Percentiles rank a stretch among this genome's conserved stretches.
phyloP scores from a whole-genome alignment of 2,797 vertebrate species.

The Scleropages formosus region DNA sequence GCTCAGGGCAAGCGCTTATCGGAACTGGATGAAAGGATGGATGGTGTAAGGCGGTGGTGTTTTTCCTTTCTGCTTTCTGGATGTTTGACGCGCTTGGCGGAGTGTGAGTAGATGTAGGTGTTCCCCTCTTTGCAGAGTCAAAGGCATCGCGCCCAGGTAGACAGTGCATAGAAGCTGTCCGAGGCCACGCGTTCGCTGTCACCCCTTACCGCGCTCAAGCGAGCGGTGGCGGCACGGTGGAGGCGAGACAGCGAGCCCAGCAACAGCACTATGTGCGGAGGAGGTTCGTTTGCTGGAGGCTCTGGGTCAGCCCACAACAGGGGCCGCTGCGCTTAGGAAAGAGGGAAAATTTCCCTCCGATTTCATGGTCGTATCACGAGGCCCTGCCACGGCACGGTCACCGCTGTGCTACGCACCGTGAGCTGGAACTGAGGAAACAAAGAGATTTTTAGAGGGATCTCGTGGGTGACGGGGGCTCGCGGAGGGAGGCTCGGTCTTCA shows the following conservation, averaged over 20 bases:
- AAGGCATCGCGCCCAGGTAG: too few species aligned
- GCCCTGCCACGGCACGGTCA: not conserved
- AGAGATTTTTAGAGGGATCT: not conserved
- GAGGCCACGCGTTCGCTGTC: too few species aligned
- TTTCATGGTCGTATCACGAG: conserved; percentile 40
- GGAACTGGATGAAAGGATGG: too few species aligned
- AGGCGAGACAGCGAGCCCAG: conserved; percentile 35
- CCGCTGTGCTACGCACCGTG: not conserved
- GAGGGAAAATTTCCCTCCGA: conserved; percentile 54
- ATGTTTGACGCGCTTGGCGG: too few species aligned
- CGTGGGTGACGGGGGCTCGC: not conserved
- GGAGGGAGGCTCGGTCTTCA: too few species aligned
- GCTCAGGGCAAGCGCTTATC: too few species aligned
- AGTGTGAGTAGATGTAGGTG: too few species aligned
- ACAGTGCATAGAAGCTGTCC: too few species aligned
- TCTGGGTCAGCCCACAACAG: conserved; percentile 50
- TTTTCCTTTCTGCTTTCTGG: too few species aligned
- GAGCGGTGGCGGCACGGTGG: not conserved
- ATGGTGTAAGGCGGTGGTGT: too few species aligned
- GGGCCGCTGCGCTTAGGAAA: conserved; percentile 54
- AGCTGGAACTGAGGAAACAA: not conserved
- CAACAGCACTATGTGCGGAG: conserved; percentile 50
- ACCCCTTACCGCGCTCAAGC: too few species aligned
- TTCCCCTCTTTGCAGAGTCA: too few species aligned
- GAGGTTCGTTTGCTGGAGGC: conserved; percentile 45